Base-by-base conservation (phyloP, 2,888 invertebrate species). In the Temnothorax unifasciatus region DNA sequence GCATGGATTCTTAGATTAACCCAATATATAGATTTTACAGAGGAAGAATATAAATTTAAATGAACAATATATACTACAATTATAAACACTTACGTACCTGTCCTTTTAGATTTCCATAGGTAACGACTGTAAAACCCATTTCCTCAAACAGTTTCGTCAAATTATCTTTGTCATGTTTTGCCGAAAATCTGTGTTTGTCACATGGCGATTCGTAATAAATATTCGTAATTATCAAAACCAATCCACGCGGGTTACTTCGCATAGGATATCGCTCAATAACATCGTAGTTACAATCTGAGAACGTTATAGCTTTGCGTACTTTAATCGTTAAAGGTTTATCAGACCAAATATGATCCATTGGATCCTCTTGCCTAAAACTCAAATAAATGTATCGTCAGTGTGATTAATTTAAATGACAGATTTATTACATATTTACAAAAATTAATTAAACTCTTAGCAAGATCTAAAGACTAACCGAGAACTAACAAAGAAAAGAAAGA, bases 181-280 rank as follows among this genome's bases (percentile, higher is more conserved):
- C 94, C 2, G 92, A 91, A 11, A 5, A 5, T 85, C 94, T 91
- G 4, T 79, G 77, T 38, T 89, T 84, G 4, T 69, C 52, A 0
- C 57, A 0, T 3, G 82, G 63, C 8, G 77, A 34, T 1, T 66
- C 18, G 59, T 92, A 94, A 44, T 87, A 29, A 25, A 92, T 92
- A 59, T 94, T 93, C 4, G 93, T 93, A 57, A 95, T 93, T 71
- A 95, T 90, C 63, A 95, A 89, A 61, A 94, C 94, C 21, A 93
- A 86, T 34, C 95, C 95, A 34, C 94, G 93, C 5, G 95, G 95
- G 3, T 91, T 91, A 77, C 93, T 93, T 66, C 93, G 88, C 95
- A 95, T 95, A 0, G 90, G 89, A 85, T 95, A 95, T 73, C 88
- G 91, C 61, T 89, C 88, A 52, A 94, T 86, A 21, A 82, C 44